Evolutionary conservation across 2,113 vertebrate species (phyloP), one percentile per base, ranked within the genome.

Genomic region (Donacobius atricapilla): DNA sequence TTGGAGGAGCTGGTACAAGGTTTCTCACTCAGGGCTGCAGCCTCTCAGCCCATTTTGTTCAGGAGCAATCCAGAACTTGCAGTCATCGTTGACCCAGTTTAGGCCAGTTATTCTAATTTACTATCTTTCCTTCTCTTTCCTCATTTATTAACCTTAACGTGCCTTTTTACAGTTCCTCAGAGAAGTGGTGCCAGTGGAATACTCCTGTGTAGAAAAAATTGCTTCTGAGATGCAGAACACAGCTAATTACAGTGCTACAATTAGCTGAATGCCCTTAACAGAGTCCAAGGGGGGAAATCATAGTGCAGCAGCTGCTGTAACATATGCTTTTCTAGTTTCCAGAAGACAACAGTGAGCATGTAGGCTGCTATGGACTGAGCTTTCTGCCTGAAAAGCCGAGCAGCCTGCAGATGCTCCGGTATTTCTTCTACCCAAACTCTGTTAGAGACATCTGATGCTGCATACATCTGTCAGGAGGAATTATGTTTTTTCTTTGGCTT

Each of bases 311-410:
- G 86, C 92, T 97, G 96, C 92, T 95, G 12, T 63, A 94, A 81
- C 93, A 94, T 96, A 96, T 95, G 94, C 92, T 97, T 96, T 93
- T 75, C 68, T 70, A 65, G 88, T 78, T 93, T 95, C 60, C 92
- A 92, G 85, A 94, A 96, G 92, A 94, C 66, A 94, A 69, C 44
- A 73, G 90, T 40, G 75, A 71, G 88, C 79, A 64, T 63, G 51
- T 51, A n/a, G 0, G 11, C 79, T 93, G 87, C 92, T 31, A 7
- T 39, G 85, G 79, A 64, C 71, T 83, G 64, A 71, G 37, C 79
- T 83, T 83, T 80, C 85, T 83, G 92, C 92, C 64, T 77, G 83
- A 73, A 83, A 56, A 92, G 76, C 85, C 58, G 88, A 94, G 79
- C 88, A 92, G 72, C 60, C n/a, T 0, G 0, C 96, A 96, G 90